Evolutionary conservation across 2,113 vertebrate genomes (phyloP).

Genomic region (Siniperca knerii): DNA sequence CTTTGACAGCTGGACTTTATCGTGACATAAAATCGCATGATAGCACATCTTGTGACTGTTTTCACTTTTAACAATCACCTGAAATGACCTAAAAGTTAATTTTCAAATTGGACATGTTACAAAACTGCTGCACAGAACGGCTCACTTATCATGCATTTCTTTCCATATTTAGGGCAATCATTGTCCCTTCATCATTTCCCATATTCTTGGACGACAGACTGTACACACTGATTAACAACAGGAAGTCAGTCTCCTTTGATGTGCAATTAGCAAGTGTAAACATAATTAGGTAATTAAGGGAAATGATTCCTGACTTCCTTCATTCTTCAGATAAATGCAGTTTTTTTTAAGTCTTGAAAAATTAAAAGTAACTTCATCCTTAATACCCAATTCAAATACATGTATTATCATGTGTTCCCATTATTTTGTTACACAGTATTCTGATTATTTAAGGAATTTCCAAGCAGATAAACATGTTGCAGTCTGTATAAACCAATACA

Average conservation of each 20-base stretch:
- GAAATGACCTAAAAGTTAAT: not conserved
- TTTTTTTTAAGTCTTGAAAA: not conserved
- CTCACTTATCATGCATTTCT: not conserved
- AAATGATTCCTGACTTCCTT: not conserved
- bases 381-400: not conserved
- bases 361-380: not conserved
- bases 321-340: not conserved
- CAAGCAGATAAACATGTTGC: not conserved
- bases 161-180: not conserved
- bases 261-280: slow-evolving; percentile 2
- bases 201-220: not conserved
- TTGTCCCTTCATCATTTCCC: too few species aligned
- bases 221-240: not conserved
- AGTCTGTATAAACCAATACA: not conserved
- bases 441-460: not conserved
- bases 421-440: not conserved
- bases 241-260: slow-evolving; percentile 1
- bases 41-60: slow-evolving; percentile 9
- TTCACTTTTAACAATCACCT: not conserved
- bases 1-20: not conserved
- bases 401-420: not conserved
- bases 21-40: not conserved
- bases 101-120: too few species aligned
- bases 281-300: not conserved
- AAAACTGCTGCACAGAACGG: not conserved